Evolutionary conservation across 2,888 invertebrate genomes (phyloP).

Genomic region (Dysmachus trigonus): DNA sequence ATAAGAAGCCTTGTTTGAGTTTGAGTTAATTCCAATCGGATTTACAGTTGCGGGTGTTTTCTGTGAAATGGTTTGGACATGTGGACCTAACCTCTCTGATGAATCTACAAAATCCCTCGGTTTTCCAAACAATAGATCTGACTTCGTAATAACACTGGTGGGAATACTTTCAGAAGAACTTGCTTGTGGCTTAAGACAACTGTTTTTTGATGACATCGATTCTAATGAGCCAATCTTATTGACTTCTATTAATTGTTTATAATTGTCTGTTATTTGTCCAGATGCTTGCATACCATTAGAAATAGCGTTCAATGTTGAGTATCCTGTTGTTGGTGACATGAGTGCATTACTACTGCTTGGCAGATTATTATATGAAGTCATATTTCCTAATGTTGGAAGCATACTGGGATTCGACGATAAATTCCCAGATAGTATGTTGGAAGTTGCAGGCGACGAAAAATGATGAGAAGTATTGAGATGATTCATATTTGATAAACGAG

Average conservation of each 20-base stretch:
- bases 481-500: not conserved
- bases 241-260: not conserved
- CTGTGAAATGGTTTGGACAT: not conserved
- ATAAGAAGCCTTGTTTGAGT: not conserved
- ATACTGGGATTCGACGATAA: constrained; percentile 1
- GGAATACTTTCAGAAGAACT: constrained; percentile 43
- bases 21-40: not conserved
- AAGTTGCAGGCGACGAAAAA: not conserved
- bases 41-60: not conserved
- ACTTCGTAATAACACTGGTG: constrained; percentile 47
- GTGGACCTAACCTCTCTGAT: not conserved
- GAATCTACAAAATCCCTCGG: not conserved
- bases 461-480: not conserved
- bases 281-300: not conserved
- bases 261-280: not conserved
- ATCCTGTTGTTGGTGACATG: constrained; percentile 25
- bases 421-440: not conserved
- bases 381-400: not conserved
- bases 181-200: not conserved
- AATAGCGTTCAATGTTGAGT: not conserved
- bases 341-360: constrained; percentile 3
- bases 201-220: not conserved
- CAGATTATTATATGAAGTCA: constrained; percentile 39
- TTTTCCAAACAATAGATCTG: not conserved
- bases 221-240: not conserved